Base-by-base conservation (phyloP, 1,140 invertebrate species). In the Calephelis virginiensis region DNA sequence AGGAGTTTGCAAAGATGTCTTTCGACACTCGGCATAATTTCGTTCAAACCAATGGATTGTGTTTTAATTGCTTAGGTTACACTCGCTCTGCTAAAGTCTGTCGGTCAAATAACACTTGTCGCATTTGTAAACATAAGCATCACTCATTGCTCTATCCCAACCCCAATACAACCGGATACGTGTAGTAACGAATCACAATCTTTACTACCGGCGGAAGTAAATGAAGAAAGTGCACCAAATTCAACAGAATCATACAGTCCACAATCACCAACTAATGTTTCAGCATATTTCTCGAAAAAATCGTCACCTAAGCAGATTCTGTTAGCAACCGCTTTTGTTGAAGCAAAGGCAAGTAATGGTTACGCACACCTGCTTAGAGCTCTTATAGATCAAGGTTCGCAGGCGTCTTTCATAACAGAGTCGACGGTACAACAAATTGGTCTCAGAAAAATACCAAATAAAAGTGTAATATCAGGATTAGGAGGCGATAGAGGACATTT, bases 81-180 rank as follows among this genome's bases (percentile, higher is more conserved):
- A 28, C 2, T 28, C 28, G 5, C 28, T 28, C 28, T 28, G 28
- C 28, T 28, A 28, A 28, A 28, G 28, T 28, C 28, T 28, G 28
- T 28, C 28, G 28, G 28, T 28, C 28, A 28, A 28, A 28, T 28
- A 28, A 28, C 28, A 28, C 28, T 28, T 28, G 28, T 28, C 47
- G 47, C n/a, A 49, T 49, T 13, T 49, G 47, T 49, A 49, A 49
- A 49, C 47, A 49, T 49, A 49, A 49, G 47, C 47, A 49, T 8
- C 47, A 49, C 47, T 49, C 47, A 8, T 49, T 49, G 47, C 47
- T 49, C 47, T 12, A 49, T 8, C 47, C 47, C 8, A 49, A 12
- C 47, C 47, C 47, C 13, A 49, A 49, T 49, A 49, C 47, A 49
- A 49, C 47, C n/a, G 47, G 47, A 49, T 49, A 12, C 47, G 47